phyloP scores from a whole-genome alignment of 2,888 invertebrate species.

The Himalopsyche kuldschensis region DNA sequence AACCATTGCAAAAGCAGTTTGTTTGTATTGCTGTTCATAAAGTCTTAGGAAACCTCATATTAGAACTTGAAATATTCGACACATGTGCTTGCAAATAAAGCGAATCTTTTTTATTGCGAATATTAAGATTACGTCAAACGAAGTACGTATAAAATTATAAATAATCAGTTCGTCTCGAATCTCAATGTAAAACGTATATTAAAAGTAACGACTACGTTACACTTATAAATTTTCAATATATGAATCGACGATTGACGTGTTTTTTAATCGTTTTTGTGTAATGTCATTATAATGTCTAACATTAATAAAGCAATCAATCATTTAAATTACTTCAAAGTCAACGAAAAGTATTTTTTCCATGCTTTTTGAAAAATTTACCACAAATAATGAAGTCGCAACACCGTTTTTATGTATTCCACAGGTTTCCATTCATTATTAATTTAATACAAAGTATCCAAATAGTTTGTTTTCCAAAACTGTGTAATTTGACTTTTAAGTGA shows the following conservation, averaged over 20 bases:
- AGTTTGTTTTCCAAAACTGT: no score
- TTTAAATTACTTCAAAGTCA: background rate
- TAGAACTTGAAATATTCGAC: background rate
- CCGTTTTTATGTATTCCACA: background rate
- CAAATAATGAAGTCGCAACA: no score
- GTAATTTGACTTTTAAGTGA: no score
- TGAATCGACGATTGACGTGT: no score
- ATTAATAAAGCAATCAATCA: background rate
- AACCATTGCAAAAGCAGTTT: background rate
- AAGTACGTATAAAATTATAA: no score
- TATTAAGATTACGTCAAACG: background rate
- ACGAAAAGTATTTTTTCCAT: background rate
- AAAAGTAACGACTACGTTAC: no score
- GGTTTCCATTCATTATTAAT: background rate
- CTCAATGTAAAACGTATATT: no score
- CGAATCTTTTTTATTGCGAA: background rate
- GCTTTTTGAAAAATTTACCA: no score
- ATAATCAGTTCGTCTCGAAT: no score
- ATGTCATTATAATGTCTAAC: background rate
- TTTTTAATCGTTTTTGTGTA: no score
- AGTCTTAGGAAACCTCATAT: background rate
- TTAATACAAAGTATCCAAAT: no score
- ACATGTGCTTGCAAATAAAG: background rate
- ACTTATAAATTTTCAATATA: no score
- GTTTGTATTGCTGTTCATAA: background rate